Evolutionary conservation across 1,140 invertebrate species (phyloP), one percentile per base, ranked within the genome.

Genomic region (Temnothorax curvispinosus): DNA sequence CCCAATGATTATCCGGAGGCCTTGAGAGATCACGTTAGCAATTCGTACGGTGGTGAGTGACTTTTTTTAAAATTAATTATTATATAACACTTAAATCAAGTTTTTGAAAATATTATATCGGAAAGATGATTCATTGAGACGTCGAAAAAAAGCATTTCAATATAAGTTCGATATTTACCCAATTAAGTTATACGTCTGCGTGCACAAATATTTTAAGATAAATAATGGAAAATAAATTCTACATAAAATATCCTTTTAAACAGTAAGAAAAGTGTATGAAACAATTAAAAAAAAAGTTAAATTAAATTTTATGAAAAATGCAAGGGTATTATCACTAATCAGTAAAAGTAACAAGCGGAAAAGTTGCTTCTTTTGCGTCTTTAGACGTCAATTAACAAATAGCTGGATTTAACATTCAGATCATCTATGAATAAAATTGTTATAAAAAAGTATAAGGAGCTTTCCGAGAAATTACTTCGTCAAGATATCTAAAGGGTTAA

Each of bases 41-140:
- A 87, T 67, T 90, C 89, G 41, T 96, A 96, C 81, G 94, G 96
- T 93, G 96, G 96, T 97, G 93, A 96, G 96, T 96, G 0, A 65
- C 27, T 47, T 65, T 72, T 85, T 54, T 18, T 71, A 11, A 11
- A 7, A 60, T 72, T 84, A 35, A 11, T 21, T 84, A 38, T 18
- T 54, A 27, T 13, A 3, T 13, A 3, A 60, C 8, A 47, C 13
- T 84, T 35, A 60, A 38, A 27, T 21, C 3, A 38, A 80, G 13
- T 9, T 0, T 0, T 65, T 65, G 5, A 35, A 65, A 78, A 8
- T n/a, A 64, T 60, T 21, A 27, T 1, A 76, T 32, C 11, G 47
- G 0, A 15, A 80, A 18, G 13, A 80, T 80, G 2, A 41, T 67
- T 67, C 15, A 27, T 65, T n/a, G 65, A 47, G n/a, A 35, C 18